Percentiles rank a stretch among this genome's conserved stretches.
These are phyloP conservation scores for Sminthurides bifidus DNA, from an alignment of 1,140 invertebrate species.

Conservation along the genomic window DNA sequence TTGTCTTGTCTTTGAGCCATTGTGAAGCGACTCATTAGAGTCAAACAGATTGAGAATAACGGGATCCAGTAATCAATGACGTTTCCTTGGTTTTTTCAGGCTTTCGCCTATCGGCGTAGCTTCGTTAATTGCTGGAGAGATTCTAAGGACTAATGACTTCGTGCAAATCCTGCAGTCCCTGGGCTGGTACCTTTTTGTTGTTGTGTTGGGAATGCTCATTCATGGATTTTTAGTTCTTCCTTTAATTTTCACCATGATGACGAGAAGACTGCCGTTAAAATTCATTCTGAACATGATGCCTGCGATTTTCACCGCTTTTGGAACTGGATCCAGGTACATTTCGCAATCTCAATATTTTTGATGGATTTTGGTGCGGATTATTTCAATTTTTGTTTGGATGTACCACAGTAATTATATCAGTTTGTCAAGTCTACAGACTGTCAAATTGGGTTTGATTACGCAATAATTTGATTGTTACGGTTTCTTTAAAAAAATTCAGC, in stretches of 20 bases:
- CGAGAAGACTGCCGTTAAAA: conserved; percentile 38
- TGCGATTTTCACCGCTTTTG: conserved; percentile 41
- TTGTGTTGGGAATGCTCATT: too few species aligned
- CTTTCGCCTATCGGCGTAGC: conserved; percentile 48
- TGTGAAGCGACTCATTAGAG: too few species aligned
- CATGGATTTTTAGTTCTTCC: conserved; percentile 39
- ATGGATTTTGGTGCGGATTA: background rate
- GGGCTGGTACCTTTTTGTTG: conserved; percentile 46
- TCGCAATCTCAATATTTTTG: background rate
- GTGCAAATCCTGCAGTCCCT: conserved; percentile 37
- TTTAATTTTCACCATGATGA: conserved; percentile 37
- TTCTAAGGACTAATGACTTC: conserved; percentile 44
- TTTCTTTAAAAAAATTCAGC: conserved; percentile 2
- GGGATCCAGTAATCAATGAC: too few species aligned
- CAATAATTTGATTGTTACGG: background rate
- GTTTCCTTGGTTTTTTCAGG: conserved; percentile 33
- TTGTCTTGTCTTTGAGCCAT: too few species aligned
- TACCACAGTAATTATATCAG: background rate
- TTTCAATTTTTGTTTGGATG: background rate
- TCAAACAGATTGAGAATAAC: too few species aligned
- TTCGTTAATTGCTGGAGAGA: conserved; percentile 46
- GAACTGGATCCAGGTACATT: conserved; percentile 34
- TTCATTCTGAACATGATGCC: conserved; percentile 39
- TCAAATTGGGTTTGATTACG: background rate
- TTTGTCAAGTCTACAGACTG: background rate